Base-by-base conservation (phyloP, 2,797 vertebrate genomes). In the Acipenser ruthenus region DNA sequence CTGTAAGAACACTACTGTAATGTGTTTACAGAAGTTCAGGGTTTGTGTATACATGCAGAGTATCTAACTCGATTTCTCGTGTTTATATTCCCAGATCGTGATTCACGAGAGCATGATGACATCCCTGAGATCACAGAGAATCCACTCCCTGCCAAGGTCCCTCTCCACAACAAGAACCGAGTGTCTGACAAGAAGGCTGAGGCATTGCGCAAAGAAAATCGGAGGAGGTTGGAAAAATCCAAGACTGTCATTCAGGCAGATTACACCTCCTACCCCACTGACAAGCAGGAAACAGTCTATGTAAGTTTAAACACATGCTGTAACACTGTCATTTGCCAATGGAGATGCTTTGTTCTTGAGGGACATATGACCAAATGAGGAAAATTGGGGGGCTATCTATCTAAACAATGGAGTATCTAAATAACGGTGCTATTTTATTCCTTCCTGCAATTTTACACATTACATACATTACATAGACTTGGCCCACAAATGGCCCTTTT, bases 231-330 rank as follows among this genome's bases (percentile, higher is more conserved):
- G 78, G 87, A 89, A n/a, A 81, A 85, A 71, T 85, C 87, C 67
- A 91, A 91, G 72, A 84, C 88, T 0, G 76, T 88, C 64, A 83
- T 83, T 65, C 83, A 87, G 0, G 82, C 87, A 74, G 93, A 88
- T 59, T 73, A 90, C 79, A 83, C 90, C 0, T 78, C 83, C 0
- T 82, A 89, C 49, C 79, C 84, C 65, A 74, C 84, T 1, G 88
- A 91, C 67, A 94, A 94, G 74, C 85, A 90, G 68, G 93, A 95
- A 69, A 90, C 91, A 0, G 93, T 97, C 75, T 89, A 94, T 73
- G 96, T 97, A 80, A 78, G 92, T 87, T 62, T 65, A 50, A 12
- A 64, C n/a, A 56, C 49, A 6, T 11, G 12, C 50, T 49, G n/a
- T n/a, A 55, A 55, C 53, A 55, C n/a, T 37, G 37, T 37, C 37